Evolutionary conservation across 2,888 invertebrate genomes (phyloP), one percentile per base, ranked within the genome.

Genomic region (Trimorus sp.): DNA sequence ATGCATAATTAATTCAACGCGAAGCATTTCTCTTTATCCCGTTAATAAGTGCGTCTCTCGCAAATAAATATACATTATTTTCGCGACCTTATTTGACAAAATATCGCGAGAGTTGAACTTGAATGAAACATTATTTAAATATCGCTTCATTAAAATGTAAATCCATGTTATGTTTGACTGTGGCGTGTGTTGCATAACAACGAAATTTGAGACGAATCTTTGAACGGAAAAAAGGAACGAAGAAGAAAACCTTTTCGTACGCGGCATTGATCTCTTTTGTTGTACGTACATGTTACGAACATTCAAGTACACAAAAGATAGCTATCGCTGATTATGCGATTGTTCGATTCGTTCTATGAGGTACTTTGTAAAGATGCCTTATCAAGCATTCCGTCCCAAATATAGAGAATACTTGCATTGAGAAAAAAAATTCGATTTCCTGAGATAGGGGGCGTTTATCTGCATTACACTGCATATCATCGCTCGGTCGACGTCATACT

Each of bases 211-310:
- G 78, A 71, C 66, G 59, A 70, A 71, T 63, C 78, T 48, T 71
- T 56, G 40, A 58, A 38, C 48, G 53, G 54, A 49, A 63, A 63
- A 53, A 78, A 49, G 54, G 15, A 77, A 77, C 26, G 66, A 60
- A 48, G 63, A 54, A 69, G 66, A 66, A 74, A 78, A 66, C 68
- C 60, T 68, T 66, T 76, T 77, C 70, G 58, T 49, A 48, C 69
- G 37, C 83, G 79, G 79, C 83, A 83, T 83, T 83, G 83, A 81
- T 81, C 81, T 63, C 71, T 63, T 79, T 81, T 79, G 74, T 79
- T 69, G 69, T 62, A 69, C 63, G 60, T 62, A 63, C 66, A 58
- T 63, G 66, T 75, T 65, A 58, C 65, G 70, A 74, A 65, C 70
- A 63, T 74, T 73, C 68, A 59, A 65, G 54, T 79, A 75, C 79